Base-by-base conservation (phyloP, 1,140 invertebrate species). In the Phymastichus coffea region DNA sequence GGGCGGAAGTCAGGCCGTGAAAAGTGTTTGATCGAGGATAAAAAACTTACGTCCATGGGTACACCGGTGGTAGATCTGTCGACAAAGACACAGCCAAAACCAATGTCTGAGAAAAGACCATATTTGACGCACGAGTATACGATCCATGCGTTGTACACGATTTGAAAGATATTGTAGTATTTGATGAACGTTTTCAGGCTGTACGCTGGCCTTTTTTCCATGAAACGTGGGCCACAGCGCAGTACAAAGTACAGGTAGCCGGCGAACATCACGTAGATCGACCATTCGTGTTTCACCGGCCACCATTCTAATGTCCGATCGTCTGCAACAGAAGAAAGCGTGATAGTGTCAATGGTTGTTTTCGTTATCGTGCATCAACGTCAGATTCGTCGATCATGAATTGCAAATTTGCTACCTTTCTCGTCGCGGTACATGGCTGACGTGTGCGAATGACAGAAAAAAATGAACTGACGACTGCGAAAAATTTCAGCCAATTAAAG, bases 101-200 rank as follows among this genome's bases (percentile, higher is more conserved):
- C 56, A 35, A 72, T 68, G 9, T 66, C 59, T 1, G 61, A 66
- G 19, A 72, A 63, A 66, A 71, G 68, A 15, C 72, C 73, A 12
- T 68, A 57, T 14, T 63, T 63, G 3, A 71, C 46, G 9, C 82
- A 78, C 40, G 69, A 68, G 47, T 78, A 79, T 40, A 82, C 78
- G 51, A 86, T 70, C 57, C 70, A 76, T 3, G 68, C 63, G 69
- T 84, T 83, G 30, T 79, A 69, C 7, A 84, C 15, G 9, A 83
- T 80, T 70, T 87, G 81, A 63, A 81, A 74, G 54, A 85, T 72
- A 68, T 88, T 88, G 70, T 89, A 89, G 20, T 74, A 72, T 53
- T 81, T 76, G 47, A 87, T 80, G 15, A 83, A 65, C 44, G 66
- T 70, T 64, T 84, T 82, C 14, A 87, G 71, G 33, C 82, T 72